Evolutionary conservation across 2,113 vertebrate species (phyloP).

Genomic region (Semicossyphus pulcher): DNA sequence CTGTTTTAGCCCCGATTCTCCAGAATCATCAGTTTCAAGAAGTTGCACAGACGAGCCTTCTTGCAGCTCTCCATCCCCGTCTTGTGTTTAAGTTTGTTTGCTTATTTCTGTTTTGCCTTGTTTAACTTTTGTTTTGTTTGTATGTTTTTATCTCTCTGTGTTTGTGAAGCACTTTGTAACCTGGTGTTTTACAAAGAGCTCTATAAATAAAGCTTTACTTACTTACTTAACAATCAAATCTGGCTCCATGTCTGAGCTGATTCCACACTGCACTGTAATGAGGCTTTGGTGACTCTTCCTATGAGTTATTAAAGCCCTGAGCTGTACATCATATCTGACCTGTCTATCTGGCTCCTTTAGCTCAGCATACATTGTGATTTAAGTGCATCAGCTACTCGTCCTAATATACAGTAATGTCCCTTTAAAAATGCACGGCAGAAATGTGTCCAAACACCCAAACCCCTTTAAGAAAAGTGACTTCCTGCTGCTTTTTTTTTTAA

Average conservation of each 20-base stretch:
- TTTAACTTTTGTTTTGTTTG: conserved; percentile 4
- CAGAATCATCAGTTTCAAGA: too few species aligned
- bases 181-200: too few species aligned
- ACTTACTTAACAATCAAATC: conserved; percentile 11
- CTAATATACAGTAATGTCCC: too few species aligned
- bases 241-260: neutral
- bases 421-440: conserved; percentile 7
- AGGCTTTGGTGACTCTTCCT: conserved; percentile 18
- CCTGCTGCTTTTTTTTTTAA: conserved; percentile 19
- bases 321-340: conserved; percentile 23
- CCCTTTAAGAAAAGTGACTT: conserved; percentile 3
- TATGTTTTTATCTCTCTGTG: too few species aligned
- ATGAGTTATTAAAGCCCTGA: conserved; percentile 26
- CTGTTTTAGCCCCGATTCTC: too few species aligned
- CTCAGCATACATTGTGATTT: conserved; percentile 21
- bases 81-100: too few species aligned
- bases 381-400: conserved; percentile 25
- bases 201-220: too few species aligned
- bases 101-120: neutral
- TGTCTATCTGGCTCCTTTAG: conserved; percentile 33
- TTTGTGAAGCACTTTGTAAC: too few species aligned
- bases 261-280: neutral
- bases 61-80: too few species aligned
- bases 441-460: conserved; percentile 16
- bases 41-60: too few species aligned